Conservation (phyloP, 53 echinoderm and acorn worm species). For the Echinarachnius parma region DNA sequence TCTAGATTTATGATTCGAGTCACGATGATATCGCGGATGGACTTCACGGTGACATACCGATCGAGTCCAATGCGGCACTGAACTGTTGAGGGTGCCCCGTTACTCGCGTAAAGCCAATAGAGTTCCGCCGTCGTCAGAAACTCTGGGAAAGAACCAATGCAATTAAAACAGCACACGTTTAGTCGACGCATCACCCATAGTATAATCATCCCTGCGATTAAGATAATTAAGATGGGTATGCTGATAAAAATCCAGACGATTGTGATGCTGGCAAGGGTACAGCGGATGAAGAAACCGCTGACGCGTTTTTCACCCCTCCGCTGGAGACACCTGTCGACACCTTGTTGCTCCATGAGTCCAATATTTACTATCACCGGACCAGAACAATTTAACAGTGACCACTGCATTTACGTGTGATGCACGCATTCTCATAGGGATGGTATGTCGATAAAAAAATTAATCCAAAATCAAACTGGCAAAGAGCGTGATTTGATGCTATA, state of each 20-base stretch:
- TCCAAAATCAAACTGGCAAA: too few species aligned
- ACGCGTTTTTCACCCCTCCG: too few species aligned
- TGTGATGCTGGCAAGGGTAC: background rate
- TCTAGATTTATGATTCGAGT: slow-evolving; percentile 1
- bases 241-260: slow-evolving; percentile 21
- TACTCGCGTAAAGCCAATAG: slow-evolving; percentile 19
- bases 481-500: too few species aligned
- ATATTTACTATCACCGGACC: too few species aligned
- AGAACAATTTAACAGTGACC: too few species aligned
- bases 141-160: background rate
- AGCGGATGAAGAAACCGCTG: slow-evolving; percentile 26
- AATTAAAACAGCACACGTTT: slow-evolving; percentile 1
- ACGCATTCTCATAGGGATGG: too few species aligned
- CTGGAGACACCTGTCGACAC: too few species aligned
- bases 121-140: slow-evolving; percentile 23
- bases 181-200: slow-evolving; percentile 1
- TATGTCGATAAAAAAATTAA: too few species aligned
- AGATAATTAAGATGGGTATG: background rate
- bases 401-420: too few species aligned
- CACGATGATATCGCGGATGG: slow-evolving; percentile 11
- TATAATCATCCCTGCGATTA: background rate
- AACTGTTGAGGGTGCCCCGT: slow-evolving; percentile 1
- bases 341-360: too few species aligned
- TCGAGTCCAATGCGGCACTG: slow-evolving; percentile 38
- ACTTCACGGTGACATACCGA: background rate